Conservation (phyloP, 35 echinoderm and acorn worm genomes). For the Eucidaris tribuloides region DNA sequence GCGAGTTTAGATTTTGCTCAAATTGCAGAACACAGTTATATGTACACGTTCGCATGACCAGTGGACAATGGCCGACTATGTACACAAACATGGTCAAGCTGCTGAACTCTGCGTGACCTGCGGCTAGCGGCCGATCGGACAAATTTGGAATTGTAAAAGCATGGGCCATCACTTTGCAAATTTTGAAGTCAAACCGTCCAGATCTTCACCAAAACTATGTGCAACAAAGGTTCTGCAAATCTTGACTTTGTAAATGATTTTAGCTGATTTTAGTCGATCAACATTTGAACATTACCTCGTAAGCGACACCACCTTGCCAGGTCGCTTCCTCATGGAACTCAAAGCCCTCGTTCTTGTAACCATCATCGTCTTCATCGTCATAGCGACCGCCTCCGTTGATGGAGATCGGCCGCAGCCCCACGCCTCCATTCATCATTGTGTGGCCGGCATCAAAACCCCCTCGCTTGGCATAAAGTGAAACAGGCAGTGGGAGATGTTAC, state of each 20-base stretch:
- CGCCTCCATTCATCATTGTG: conserved; percentile 25
- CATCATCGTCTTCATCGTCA: conserved; percentile 1
- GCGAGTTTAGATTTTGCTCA: no score
- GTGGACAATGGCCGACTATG: no score
- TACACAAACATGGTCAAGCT: no score
- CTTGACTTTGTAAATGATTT: background rate
- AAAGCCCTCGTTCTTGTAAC: conserved; percentile 19
- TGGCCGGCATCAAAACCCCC: no score
- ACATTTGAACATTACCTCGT: background rate
- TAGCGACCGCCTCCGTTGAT: conserved; percentile 20
- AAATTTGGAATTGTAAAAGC: no score
- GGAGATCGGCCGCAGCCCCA: background rate
- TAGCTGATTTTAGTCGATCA: background rate
- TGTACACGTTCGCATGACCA: no score
- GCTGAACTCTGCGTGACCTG: no score
- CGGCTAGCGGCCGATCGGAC: no score
- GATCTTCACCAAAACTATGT: background rate
- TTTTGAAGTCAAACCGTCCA: background rate
- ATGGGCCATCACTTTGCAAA: background rate
- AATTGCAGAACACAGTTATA: no score
- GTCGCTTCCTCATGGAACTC: conserved; percentile 5
- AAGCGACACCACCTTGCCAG: background rate
- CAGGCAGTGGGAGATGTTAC: no score
- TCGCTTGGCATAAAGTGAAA: no score
- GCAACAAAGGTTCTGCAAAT: background rate